Evolutionary conservation across 2,797 vertebrate species (phyloP).

Genomic region (Australoheros facetus): DNA sequence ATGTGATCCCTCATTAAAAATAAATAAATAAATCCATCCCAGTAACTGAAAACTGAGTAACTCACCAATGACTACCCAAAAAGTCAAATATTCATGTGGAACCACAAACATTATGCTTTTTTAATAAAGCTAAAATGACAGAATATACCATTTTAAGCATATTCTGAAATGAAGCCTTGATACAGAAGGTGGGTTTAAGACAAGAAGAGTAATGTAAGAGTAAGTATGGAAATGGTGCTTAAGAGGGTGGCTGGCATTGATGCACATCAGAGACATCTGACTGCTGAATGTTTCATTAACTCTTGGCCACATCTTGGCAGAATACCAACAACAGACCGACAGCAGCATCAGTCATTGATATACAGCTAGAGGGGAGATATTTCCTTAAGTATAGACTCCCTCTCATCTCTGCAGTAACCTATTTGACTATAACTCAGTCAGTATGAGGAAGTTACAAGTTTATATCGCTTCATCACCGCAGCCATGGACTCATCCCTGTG

Average conservation of each 20-base stretch:
- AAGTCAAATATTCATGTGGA: too few relatives aligned
- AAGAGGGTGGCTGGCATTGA: conserved; percentile 1
- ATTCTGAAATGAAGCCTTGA: background rate
- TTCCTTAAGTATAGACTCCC: background rate
- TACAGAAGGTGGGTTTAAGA: background rate
- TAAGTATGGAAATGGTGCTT: background rate
- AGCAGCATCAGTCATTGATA: conserved; percentile 10
- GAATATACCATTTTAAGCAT: too few relatives aligned
- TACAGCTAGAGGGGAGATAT: background rate
- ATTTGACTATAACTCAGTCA: conserved; percentile 1
- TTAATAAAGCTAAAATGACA: too few relatives aligned
- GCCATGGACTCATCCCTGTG: background rate
- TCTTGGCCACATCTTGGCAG: conserved; percentile 30
- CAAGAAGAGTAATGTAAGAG: background rate
- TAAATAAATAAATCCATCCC: too few relatives aligned
- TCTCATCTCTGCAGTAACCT: background rate
- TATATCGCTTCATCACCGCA: background rate
- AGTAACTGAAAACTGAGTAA: too few relatives aligned
- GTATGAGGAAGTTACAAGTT: conserved; percentile 16
- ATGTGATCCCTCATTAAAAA: too few relatives aligned
- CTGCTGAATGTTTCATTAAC: conserved; percentile 24
- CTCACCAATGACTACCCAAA: too few relatives aligned
- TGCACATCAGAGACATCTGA: background rate
- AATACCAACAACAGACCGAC: conserved; percentile 7
- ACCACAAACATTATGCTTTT: too few relatives aligned